Percentiles rank a stretch among this genome's conserved stretches.
These are phyloP conservation scores for Mungos mungo DNA, from an alignment of 2,113 vertebrate species.

Conservation along the genomic window DNA sequence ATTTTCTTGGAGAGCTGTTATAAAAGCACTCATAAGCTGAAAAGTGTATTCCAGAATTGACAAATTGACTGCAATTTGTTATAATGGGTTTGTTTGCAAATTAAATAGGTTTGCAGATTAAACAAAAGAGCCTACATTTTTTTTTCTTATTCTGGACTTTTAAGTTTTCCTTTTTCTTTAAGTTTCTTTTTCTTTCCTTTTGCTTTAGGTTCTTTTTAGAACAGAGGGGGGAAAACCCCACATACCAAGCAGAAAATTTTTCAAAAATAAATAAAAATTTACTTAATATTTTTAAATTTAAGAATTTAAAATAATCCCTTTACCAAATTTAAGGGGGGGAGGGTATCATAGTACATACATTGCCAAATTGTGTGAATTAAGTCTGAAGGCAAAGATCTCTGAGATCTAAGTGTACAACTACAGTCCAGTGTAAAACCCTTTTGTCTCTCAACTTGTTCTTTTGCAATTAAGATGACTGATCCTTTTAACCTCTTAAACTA, in stretches of 20 bases:
- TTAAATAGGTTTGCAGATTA: slow-evolving; percentile 22
- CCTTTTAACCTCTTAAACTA: neutral
- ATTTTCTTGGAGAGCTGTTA: neutral
- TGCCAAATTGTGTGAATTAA: neutral
- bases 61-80: neutral
- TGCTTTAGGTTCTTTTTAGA: slow-evolving; percentile 26
- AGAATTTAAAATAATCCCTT: neutral
- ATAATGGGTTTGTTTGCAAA: neutral
- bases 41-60: neutral
- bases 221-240: neutral
- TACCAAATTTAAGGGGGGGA: neutral
- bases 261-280: slow-evolving; percentile 17
- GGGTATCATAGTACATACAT: neutral
- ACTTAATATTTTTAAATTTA: neutral
- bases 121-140: neutral
- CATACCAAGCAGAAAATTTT: neutral
- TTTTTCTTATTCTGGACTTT: slow-evolving; percentile 48
- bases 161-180: slow-evolving; percentile 24
- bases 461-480: neutral
- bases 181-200: slow-evolving; percentile 28
- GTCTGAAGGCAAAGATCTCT: neutral
- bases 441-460: slow-evolving; percentile 6
- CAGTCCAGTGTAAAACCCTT: neutral
- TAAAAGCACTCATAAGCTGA: neutral
- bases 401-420: neutral